phyloP scores from a whole-genome alignment of 2,797 vertebrate genomes.

The Anisognathus igniventris region DNA sequence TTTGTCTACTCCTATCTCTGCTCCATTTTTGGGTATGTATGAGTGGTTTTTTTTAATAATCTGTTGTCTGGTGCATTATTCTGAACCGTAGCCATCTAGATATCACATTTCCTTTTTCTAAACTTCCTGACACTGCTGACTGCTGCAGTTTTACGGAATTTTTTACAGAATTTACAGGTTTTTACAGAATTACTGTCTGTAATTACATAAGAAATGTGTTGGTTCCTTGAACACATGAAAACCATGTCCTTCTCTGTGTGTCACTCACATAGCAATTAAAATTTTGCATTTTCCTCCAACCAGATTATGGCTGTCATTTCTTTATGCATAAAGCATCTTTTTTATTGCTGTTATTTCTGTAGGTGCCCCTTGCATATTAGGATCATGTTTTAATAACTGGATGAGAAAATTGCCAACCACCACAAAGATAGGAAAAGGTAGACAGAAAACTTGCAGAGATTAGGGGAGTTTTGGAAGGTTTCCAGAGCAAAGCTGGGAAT shows the following conservation, averaged over 20 bases:
- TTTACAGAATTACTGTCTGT: not conserved
- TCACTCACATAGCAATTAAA: not conserved
- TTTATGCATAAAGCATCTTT: not conserved
- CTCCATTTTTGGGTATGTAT: not conserved
- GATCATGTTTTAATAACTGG: not conserved
- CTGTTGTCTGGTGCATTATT: not conserved
- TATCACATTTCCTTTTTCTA: not conserved
- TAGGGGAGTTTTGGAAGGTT: constrained; percentile 24
- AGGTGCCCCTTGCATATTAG: not conserved
- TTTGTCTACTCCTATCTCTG: not conserved
- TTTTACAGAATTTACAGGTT: not conserved
- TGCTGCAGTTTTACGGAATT: not conserved
- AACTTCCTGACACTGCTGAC: not conserved
- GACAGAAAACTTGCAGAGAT: constrained; percentile 39
- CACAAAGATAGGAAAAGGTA: constrained; percentile 46
- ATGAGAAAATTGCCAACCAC: constrained; percentile 14
- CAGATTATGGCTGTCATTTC: not conserved
- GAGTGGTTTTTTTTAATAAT: not conserved
- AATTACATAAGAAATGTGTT: not conserved
- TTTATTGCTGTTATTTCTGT: not conserved
- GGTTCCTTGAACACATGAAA: not conserved
- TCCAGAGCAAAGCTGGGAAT: constrained; percentile 37
- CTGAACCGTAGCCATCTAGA: not conserved
- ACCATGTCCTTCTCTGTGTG: not conserved
- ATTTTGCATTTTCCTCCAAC: not conserved